Conservation (phyloP, 2,797 vertebrate genomes). For the Anniella stebbinsi region DNA sequence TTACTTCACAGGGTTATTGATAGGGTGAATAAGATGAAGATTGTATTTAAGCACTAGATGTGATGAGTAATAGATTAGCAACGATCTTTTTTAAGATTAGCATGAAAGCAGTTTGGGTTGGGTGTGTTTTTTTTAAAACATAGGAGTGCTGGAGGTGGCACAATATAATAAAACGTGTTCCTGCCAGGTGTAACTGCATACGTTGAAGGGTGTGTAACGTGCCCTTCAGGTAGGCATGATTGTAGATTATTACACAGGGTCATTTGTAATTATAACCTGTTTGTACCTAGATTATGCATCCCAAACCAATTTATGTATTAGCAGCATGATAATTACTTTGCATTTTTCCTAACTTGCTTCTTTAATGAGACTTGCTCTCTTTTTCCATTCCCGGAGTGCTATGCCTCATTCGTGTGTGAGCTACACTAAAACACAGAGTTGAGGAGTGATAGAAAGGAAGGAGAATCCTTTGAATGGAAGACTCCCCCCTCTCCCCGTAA, state of each 20-base stretch:
- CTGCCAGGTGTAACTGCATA: background rate
- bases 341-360: background rate
- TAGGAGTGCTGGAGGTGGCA: background rate
- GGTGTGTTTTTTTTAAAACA: background rate
- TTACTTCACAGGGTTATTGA: background rate
- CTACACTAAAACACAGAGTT: background rate
- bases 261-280: background rate
- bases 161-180: background rate
- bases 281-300: background rate
- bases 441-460: background rate
- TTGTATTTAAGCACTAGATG: background rate
- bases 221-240: background rate
- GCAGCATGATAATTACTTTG: background rate
- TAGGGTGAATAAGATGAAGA: background rate
- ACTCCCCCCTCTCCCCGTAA: background rate
- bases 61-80: background rate
- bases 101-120: background rate
- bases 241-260: background rate
- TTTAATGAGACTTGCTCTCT: background rate
- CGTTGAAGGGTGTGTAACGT: background rate
- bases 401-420: too few species aligned
- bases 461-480: background rate
- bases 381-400: background rate
- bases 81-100: background rate
- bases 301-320: background rate